Conservation (phyloP, 2,888 invertebrate genomes). For the Cactoblastis cactorum region DNA sequence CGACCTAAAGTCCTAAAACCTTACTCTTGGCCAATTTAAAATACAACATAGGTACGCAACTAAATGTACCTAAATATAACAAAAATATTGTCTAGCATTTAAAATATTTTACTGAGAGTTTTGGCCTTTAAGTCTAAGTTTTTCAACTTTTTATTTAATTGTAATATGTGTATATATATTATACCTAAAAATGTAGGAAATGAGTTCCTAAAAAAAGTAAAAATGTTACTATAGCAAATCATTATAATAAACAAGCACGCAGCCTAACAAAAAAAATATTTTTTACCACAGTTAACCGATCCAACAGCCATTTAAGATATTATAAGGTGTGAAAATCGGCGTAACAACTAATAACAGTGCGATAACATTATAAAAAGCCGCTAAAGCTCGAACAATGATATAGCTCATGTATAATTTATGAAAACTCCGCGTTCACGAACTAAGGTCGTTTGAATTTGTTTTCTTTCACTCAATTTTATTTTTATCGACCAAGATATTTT, state of each 20-base stretch:
- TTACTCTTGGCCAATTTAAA: no score
- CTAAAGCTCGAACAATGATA: slow-evolving; percentile 60
- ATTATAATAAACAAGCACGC: not conserved
- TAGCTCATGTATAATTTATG: slow-evolving; percentile 71
- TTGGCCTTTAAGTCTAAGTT: no score
- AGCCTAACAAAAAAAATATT: not conserved
- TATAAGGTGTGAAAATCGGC: slow-evolving; percentile 17
- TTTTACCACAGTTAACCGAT: not conserved
- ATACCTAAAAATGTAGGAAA: no score
- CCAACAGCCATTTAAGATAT: not conserved
- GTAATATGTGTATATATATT: no score
- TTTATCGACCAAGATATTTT: slow-evolving; percentile 20
- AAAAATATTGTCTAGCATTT: no score
- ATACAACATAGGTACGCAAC: no score
- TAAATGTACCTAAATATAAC: no score
- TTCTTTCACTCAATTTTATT: slow-evolving; percentile 35
- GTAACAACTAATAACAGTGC: slow-evolving; percentile 26
- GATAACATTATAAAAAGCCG: slow-evolving; percentile 48
- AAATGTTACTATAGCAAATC: no score
- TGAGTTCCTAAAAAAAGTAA: no score
- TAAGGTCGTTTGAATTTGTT: slow-evolving; percentile 74
- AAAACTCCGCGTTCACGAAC: slow-evolving; percentile 62
- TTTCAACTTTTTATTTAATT: no score
- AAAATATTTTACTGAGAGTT: no score
- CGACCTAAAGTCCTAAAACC: no score